Evolutionary conservation across 2,113 vertebrate genomes (phyloP), one percentile per base, ranked within the genome.

Genomic region (Gopherus flavomarginatus): DNA sequence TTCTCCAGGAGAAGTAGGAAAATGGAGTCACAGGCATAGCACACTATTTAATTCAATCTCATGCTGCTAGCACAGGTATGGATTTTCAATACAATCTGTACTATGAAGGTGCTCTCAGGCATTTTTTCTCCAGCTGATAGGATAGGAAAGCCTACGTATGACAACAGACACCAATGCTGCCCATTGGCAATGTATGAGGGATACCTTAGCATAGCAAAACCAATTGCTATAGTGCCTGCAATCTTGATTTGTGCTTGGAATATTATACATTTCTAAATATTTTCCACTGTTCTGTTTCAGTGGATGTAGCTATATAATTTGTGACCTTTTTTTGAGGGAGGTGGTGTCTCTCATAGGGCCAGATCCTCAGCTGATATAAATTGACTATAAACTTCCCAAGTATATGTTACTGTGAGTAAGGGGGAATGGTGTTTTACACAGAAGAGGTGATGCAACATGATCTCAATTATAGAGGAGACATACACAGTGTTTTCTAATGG

Each of bases 71-170:
- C 56, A 38, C 56, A 95, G 24, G 86, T 94, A 49, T 13, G 83
- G 62, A 53, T 92, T 92, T 96, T 96, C 92, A 95, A 69, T 92
- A 56, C 3, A n/a, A 3, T 90, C 62, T 87, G 94, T 94, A 83
- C 22, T 54, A 78, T 88, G 12, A 81, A 96, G 69, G 6, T 52
- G 44, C 91, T 96, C 29, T 87, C 44, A 57, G 65, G n/a, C 44
- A 17, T 87, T 54, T 72, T 95, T 75, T 6, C 27, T 31, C 91
- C 9, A 0, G 0, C 42, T 90, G 62, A 94, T 86, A 86, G 26
- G 72, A 85, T 90, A 94, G 12, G 2, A 95, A 94, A 95, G 2
- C 42, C 72, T 52, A 82, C 42, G 3, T n/a, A 44, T 5, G 49
- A 8, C 44, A 77, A 77, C 92, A 93, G 42, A 62, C 11, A 94